A percentile compares a stretch with the other conserved stretches of the same genome.
phyloP scores from a whole-genome alignment of 2,888 invertebrate genomes.

The Meliscaeva auricollis region DNA sequence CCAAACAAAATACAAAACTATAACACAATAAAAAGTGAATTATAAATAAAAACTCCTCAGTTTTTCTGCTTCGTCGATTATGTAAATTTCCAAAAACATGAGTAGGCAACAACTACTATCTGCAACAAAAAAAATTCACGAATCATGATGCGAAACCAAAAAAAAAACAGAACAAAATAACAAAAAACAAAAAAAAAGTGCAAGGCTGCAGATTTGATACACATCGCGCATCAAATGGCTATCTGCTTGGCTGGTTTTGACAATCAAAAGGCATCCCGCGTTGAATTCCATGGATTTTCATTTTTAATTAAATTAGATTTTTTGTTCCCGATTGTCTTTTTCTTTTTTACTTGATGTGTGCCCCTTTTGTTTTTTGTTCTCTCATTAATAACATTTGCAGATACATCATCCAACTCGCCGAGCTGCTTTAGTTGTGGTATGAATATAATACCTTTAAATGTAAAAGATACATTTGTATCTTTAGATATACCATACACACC shows the following conservation, averaged over 20 bases:
- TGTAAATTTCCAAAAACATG: conserved; percentile 53
- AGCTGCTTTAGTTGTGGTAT: too few relatives aligned
- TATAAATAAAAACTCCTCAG: conserved; percentile 42
- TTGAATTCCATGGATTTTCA: conserved; percentile 74
- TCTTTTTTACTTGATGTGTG: background rate
- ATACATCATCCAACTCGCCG: conserved; percentile 46
- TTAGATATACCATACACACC: too few relatives aligned
- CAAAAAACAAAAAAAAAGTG: conserved; percentile 50
- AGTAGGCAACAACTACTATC: conserved; percentile 8
- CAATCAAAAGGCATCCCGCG: conserved; percentile 70
- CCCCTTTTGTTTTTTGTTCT: conserved; percentile 25
- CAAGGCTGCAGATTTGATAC: conserved; percentile 72
- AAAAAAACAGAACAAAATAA: conserved; percentile 21
- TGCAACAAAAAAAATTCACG: conserved; percentile 39
- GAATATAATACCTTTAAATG: conserved; percentile 22
- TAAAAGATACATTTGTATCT: conserved; percentile 15
- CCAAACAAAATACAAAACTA: conserved; percentile 7
- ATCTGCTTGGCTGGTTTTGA: conserved; percentile 75
- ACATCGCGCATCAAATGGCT: conserved; percentile 75
- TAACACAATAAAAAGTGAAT: conserved; percentile 62
- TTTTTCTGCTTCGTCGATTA: conserved; percentile 73
- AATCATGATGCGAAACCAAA: conserved; percentile 52
- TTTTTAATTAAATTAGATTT: conserved; percentile 74
- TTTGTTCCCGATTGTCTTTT: conserved; percentile 49
- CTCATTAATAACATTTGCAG: conserved; percentile 51